Conservation (phyloP, 1,140 invertebrate species). For the Lethrus apterus region DNA sequence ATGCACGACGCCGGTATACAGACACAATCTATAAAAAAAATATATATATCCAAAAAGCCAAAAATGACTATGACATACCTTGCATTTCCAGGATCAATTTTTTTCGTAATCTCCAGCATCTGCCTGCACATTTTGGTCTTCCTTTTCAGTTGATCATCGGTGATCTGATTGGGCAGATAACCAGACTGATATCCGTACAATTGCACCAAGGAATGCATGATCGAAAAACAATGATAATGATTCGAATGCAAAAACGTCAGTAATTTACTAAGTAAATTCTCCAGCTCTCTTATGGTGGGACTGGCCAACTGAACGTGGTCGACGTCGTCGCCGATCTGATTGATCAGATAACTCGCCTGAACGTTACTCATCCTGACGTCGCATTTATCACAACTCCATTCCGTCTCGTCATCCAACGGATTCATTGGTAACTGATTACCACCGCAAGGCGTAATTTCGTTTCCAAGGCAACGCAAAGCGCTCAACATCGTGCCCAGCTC, state of each 20-base stretch:
- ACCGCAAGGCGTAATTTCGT: constrained; percentile 47
- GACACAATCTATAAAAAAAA: constrained; percentile 46
- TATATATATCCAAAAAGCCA: background rate
- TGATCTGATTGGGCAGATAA: constrained; percentile 47
- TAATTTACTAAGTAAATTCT: constrained; percentile 54
- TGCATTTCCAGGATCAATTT: constrained; percentile 60
- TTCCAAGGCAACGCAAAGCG: constrained; percentile 58
- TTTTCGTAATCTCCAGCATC: constrained; percentile 53
- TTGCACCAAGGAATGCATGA: constrained; percentile 74
- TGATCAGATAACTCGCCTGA: constrained; percentile 54
- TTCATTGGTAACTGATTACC: constrained; percentile 60
- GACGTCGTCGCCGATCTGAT: constrained; percentile 66
- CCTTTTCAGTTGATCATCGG: constrained; percentile 50
- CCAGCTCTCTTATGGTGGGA: constrained; percentile 50
- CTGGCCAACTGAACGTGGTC: constrained; percentile 54
- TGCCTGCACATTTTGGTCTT: constrained; percentile 62
- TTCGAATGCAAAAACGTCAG: constrained; percentile 65
- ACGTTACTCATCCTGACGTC: constrained; percentile 48
- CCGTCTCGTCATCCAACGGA: constrained; percentile 58
- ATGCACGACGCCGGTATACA: constrained; percentile 64
- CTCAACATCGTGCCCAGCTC: constrained; percentile 71
- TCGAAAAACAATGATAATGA: constrained; percentile 71
- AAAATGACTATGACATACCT: constrained; percentile 21
- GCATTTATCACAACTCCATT: constrained; percentile 69
- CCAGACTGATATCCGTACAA: constrained; percentile 60